Evolutionary conservation across 2,888 invertebrate species (phyloP), one percentile per base, ranked within the genome.

Genomic region (Trissolcus japonicus): DNA sequence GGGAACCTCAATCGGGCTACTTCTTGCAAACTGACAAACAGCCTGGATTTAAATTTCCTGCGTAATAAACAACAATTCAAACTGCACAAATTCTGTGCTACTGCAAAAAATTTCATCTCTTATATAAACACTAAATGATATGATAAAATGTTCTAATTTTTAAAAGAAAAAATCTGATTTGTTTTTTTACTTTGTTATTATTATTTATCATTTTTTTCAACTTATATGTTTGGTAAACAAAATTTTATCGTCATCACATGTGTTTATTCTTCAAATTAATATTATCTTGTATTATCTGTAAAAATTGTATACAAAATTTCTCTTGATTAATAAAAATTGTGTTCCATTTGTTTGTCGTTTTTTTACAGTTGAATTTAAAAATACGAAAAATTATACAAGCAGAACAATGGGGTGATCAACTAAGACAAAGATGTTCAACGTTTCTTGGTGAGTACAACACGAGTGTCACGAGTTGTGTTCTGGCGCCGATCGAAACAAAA

Each of bases 381-480:
- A 87, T 80, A 86, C 78, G 81, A 87, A 87, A 87, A 87, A 87
- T 87, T 87, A 87, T 86, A 82, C 85, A 84, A 84, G 11, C 35
- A 35, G 35, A 86, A 87, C 87, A 87, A 87, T 87, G 84, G 86
- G 81, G 79, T 80, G 78, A 78, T 66, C 81, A 79, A 59, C 73
- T 50, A 66, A 62, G 66, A 72, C 61, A 72, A 68, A 78, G 79
- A 79, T 79, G 74, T 79, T 74, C 68, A 69, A 67, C 76, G 80
- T 80, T 78, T 74, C 78, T 77, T 78, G 69, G 79, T 62, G 75
- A 81, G 82, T 16, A 46, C 82, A 83, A 84, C 84, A 86, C 86
- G 87, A 87, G 83, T 83, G 84, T 84, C 86, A 85, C 84, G 86
- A 87, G 84, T 84, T 85, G 85, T 88, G 83, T 84, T 85, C 86